Evolutionary conservation across 2,113 vertebrate species (phyloP), one percentile per base, ranked within the genome.

Genomic region (Festucalex cinctus): DNA sequence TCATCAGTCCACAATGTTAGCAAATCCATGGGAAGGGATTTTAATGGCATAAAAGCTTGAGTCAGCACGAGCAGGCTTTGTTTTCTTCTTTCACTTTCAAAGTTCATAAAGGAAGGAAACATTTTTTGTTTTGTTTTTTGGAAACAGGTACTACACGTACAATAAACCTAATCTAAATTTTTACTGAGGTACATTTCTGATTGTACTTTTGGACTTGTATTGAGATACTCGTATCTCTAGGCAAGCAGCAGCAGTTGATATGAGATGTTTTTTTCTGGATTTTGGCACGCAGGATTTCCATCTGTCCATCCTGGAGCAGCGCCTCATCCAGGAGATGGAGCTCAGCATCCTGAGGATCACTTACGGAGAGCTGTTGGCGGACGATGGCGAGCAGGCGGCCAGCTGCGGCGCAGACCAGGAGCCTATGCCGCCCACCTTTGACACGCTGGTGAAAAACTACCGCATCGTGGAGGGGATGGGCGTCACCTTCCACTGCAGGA

Each of bases 401-500:
- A 94, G 94, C n/a, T n/a, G n/a, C 17, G 80, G 94, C 68, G 73
- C 92, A 44, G 89, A 94, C 80, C 88, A 91, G 3, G 94, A 96
- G 86, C 91, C 94, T n/a, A 57, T 91, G 63, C 90, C 92, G 87
- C 92, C 97, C n/a, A 84, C 88, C 85, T 96, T 99, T 63, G 90
- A 94, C 51, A 88, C 95, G 44, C 90, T 91, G 8, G 80, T 99
- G 63, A 99, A 98, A 76, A 99, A 95, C 89, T 99, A 97, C 63
- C 93, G 95, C 81, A 92, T 95, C 73, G 86, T 95, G 81, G 97
- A 96, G 74, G 97, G 97, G 59, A 98, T 95, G 92, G 92, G 94
- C 16, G 95, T 94, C 78, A 98, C 95, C 7, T 99, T 98, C 86
- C 94, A 96, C 85, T 99, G 97, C 88, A 98, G 94, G 84, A 93